Evolutionary conservation across 2,113 vertebrate genomes (phyloP), one percentile per base, ranked within the genome.

Genomic region (Taurulus bubalis): DNA sequence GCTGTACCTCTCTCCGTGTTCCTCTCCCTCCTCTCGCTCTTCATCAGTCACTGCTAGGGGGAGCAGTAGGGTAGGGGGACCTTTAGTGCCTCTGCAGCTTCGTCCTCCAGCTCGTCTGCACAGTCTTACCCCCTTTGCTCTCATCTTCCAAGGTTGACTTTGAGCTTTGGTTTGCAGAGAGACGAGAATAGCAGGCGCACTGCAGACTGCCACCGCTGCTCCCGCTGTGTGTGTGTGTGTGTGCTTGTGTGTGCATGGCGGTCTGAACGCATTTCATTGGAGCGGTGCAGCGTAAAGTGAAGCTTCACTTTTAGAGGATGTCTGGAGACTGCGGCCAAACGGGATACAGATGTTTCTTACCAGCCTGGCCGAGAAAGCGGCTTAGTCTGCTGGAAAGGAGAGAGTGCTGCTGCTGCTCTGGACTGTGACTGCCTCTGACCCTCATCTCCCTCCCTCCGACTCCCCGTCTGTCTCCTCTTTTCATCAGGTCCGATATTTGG

Each of bases 161-260:
- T 66, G 75, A 89, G 83, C 85, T 75, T 73, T 63, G 28, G 1
- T 80, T 79, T 68, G 67, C 70, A 69, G 36, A 76, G 81, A 80
- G 87, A 85, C 87, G 76, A 84, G 86, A 93, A 90, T 85, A 93
- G 90, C 82, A 90, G 87, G 80, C 80, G 85, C 82, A 63, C 82
- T 84, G 87, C 90, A 88, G 90, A 84, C 87, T 80, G 86, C 82
- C n/a, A 30, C 38, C n/a, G 75, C 79, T 84, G 87, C 75, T 77
- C 20, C 58, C 8, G 30, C 75, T 45, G 22, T 69, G 11, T 51
- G 58, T 71, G 75, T 8, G 16, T 65, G 8, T 36, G 26, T 45
- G 47, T 63, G 53, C 58, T 20, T 18, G 53, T 62, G 77, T 66
- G 55, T 67, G 71, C 20, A 22, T 70, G 72, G 15, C 30, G 71